These are phyloP conservation scores for Chironomus tentans DNA, from an alignment of 2,888 invertebrate genomes.

Conservation along the genomic window DNA sequence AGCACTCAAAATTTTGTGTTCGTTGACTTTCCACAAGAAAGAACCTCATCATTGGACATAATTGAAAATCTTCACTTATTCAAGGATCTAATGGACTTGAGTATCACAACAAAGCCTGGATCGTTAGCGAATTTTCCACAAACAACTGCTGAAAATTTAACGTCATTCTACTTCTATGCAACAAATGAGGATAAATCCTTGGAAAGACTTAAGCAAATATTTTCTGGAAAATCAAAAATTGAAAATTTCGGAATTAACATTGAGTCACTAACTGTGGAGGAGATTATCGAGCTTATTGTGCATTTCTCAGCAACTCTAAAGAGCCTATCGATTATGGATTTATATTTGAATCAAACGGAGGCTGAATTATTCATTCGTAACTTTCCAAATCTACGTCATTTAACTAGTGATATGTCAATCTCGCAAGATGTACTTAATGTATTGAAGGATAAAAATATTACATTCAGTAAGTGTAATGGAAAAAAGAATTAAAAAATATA, in stretches of 20 bases:
- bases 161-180: neutral
- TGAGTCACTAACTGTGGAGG: conserved; percentile 17
- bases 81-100: neutral
- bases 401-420: neutral
- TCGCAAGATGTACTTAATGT: neutral
- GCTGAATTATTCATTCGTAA: conserved; percentile 11
- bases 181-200: conserved; percentile 6
- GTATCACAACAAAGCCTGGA: neutral
- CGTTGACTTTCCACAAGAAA: no score
- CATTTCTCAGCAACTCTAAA: neutral
- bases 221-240: neutral
- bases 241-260: neutral
- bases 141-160: neutral
- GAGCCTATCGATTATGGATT: neutral
- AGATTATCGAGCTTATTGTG: neutral
- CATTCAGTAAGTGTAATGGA: neutral
- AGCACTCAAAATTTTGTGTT: neutral
- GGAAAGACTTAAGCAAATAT: neutral
- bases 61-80: neutral
- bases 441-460: neutral
- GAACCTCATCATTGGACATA: no score
- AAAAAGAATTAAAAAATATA: neutral
- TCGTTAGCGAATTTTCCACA: neutral
- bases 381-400: neutral
- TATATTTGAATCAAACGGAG: conserved; percentile 5